Evolutionary conservation across 1,140 invertebrate genomes (phyloP).

Genomic region (Aphelenchoides fujianensis): DNA sequence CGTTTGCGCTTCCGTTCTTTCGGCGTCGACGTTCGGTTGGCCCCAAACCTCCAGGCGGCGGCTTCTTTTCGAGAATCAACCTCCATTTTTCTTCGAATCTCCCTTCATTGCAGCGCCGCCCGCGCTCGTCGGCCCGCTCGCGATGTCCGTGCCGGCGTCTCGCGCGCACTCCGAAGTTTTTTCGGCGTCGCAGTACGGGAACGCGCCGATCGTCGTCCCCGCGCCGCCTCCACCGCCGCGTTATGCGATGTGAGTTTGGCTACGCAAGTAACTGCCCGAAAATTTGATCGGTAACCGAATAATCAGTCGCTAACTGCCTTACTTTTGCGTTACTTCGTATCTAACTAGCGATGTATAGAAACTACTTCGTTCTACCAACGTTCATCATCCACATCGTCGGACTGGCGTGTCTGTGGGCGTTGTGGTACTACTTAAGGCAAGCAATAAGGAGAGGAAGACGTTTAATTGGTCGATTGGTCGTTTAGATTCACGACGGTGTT

Average conservation of each 20-base stretch:
- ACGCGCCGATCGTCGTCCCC: conserved; percentile 34
- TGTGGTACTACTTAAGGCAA: conserved; percentile 62
- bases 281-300: too few species aligned
- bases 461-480: neutral
- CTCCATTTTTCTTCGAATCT: too few species aligned
- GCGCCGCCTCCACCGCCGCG: conserved; percentile 34
- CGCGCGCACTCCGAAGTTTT: conserved; percentile 59
- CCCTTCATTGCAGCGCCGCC: conserved; percentile 24
- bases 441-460: conserved; percentile 15
- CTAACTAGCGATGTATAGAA: too few species aligned
- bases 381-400: conserved; percentile 61
- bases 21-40: too few species aligned
- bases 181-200: conserved; percentile 55
- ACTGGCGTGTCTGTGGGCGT: conserved; percentile 58
- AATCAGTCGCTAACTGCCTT: too few species aligned
- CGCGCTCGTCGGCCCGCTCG: neutral
- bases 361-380: conserved; percentile 60
- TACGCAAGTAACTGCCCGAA: too few species aligned
- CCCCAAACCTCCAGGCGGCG: too few species aligned
- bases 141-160: conserved; percentile 56
- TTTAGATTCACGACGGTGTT: conserved; percentile 62
- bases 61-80: too few species aligned
- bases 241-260: conserved; percentile 48
- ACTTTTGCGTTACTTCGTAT: too few species aligned
- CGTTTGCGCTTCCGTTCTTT: too few species aligned